Evolutionary conservation across 2,888 invertebrate species (phyloP).

Genomic region (Dryobota labecula): DNA sequence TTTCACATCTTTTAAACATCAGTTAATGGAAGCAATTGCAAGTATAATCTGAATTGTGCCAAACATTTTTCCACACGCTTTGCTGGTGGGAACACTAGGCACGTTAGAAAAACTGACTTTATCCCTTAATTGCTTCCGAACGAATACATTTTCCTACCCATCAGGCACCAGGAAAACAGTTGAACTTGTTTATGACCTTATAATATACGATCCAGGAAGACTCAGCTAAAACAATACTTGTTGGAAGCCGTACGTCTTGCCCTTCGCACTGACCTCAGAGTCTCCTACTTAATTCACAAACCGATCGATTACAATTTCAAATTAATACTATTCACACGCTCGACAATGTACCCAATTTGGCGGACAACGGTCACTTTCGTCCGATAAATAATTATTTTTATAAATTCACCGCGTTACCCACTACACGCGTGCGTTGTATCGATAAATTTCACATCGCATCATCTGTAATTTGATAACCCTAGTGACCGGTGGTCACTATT

Average conservation of each 20-base stretch:
- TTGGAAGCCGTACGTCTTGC: conserved; percentile 62
- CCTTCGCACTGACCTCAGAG: conserved; percentile 79
- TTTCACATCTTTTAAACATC: conserved; percentile 48
- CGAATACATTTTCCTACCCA: conserved; percentile 47
- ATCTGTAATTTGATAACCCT: conserved; percentile 83
- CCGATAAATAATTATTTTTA: conserved; percentile 60
- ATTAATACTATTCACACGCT: conserved; percentile 84
- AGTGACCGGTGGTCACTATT: conserved; percentile 86
- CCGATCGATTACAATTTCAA: conserved; percentile 84
- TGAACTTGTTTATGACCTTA: conserved; percentile 61
- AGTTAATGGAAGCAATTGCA: conserved; percentile 36
- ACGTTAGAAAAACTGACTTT: conserved; percentile 19
- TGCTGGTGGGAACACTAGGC: conserved; percentile 15
- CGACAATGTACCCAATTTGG: conserved; percentile 78
- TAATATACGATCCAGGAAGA: conserved; percentile 66
- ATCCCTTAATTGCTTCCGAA: conserved; percentile 37
- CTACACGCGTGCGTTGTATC: conserved; percentile 74
- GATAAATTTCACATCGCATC: conserved; percentile 85
- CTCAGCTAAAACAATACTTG: conserved; percentile 57
- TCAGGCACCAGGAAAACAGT: conserved; percentile 31
- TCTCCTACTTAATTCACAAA: conserved; percentile 74
- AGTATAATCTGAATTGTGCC: conserved; percentile 43
- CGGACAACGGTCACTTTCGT: conserved; percentile 76
- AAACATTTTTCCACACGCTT: conserved; percentile 50
- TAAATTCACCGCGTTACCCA: conserved; percentile 80